Conservation (phyloP, 2,797 vertebrate genomes). For the Gallinago solitaria region DNA sequence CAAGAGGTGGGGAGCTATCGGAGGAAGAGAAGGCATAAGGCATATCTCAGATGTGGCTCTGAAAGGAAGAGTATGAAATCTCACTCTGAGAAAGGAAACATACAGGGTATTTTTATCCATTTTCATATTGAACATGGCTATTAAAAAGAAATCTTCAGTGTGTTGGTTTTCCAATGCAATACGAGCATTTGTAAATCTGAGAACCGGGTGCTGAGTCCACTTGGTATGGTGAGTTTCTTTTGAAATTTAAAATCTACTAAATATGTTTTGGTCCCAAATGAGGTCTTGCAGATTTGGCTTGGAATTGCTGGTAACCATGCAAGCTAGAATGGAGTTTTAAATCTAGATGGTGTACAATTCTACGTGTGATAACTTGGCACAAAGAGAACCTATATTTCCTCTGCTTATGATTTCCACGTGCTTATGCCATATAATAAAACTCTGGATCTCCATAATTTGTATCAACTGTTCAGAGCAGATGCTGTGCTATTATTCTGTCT, state of each 20-base stretch:
- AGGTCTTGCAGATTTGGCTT: neutral
- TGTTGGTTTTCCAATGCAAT: neutral
- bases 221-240: neutral
- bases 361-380: neutral
- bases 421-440: neutral
- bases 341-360: neutral
- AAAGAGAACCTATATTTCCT: neutral
- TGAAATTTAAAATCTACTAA: neutral
- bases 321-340: neutral
- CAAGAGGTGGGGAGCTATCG: neutral
- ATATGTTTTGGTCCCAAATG: neutral
- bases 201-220: neutral
- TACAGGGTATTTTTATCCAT: neutral
- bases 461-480: neutral
- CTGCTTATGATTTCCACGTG: neutral
- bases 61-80: neutral
- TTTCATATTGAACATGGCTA: neutral
- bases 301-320: neutral
- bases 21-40: neutral
- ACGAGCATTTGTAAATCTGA: neutral
- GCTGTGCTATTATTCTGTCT: neutral
- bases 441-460: neutral
- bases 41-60: neutral
- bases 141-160: neutral
- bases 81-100: neutral